Conservation (phyloP, 2,888 invertebrate species). For the Loripinus fragilis region DNA sequence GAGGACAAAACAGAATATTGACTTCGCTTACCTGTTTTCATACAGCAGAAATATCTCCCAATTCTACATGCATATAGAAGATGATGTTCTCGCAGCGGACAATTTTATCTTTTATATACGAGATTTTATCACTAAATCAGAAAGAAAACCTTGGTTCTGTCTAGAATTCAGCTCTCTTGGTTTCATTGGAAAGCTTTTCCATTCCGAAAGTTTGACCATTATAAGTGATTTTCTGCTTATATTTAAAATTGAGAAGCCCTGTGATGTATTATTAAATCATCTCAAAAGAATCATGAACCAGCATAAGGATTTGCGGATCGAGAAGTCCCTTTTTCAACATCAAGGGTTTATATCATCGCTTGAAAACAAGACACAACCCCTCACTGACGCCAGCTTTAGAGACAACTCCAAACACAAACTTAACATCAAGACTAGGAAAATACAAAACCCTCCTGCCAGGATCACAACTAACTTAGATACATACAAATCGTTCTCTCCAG, state of each 20-base stretch:
- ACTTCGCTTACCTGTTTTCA: constrained; percentile 80
- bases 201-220: constrained; percentile 29
- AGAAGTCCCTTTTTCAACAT: constrained; percentile 46
- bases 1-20: constrained; percentile 82
- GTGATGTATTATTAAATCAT: constrained; percentile 41
- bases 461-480: constrained; percentile 22
- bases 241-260: constrained; percentile 43
- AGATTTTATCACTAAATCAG: constrained; percentile 39
- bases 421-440: not conserved
- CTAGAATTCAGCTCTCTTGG: constrained; percentile 47
- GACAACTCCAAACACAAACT: not conserved
- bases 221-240: constrained; percentile 43
- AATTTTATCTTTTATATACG: constrained; percentile 78
- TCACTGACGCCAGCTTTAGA: constrained; percentile 26
- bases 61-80: constrained; percentile 82
- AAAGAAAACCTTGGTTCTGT: constrained; percentile 38
- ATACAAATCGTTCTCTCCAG: constrained; percentile 4
- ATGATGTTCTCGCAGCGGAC: constrained; percentile 78
- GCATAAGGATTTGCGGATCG: constrained; percentile 19
- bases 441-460: constrained; percentile 24
- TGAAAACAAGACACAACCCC: constrained; percentile 32
- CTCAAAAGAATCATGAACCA: constrained; percentile 41
- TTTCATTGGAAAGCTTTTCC: constrained; percentile 57
- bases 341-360: constrained; percentile 36
- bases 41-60: constrained; percentile 75